Conservation (phyloP, 2,113 vertebrate species). For the Stigmatopora nigra region DNA sequence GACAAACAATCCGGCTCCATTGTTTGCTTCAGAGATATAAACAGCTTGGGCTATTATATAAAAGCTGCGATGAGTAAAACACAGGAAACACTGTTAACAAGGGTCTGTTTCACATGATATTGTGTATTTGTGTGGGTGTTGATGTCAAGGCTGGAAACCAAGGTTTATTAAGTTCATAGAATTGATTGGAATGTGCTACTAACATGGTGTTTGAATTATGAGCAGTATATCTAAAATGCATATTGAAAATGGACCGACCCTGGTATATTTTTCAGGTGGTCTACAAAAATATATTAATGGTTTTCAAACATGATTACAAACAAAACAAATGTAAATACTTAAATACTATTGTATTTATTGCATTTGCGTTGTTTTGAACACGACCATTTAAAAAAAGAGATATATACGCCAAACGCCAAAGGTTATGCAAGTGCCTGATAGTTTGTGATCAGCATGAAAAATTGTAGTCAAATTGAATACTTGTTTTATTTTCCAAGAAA, state of each 20-base stretch:
- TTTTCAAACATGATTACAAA: not conserved
- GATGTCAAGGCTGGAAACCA: slow-evolving; percentile 6
- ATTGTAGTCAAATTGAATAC: too few relatives aligned
- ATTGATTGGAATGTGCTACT: slow-evolving; percentile 5
- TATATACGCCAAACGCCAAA: too few relatives aligned
- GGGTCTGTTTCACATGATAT: slow-evolving; percentile 59
- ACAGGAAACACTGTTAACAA: slow-evolving; percentile 62
- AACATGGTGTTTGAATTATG: not conserved
- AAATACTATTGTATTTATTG: not conserved
- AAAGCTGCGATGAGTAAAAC: slow-evolving; percentile 55
- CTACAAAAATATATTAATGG: not conserved
- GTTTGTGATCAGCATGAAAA: too few relatives aligned
- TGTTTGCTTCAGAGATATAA: slow-evolving; percentile 55
- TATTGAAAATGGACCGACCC: not conserved
- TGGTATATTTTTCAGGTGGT: not conserved
- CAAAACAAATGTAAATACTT: not conserved
- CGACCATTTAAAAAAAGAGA: too few relatives aligned
- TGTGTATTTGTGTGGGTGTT: slow-evolving; percentile 13
- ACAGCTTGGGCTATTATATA: slow-evolving; percentile 53
- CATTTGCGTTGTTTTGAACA: not conserved
- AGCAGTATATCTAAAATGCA: not conserved
- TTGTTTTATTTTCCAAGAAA: too few relatives aligned
- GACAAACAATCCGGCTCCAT: slow-evolving; percentile 52
- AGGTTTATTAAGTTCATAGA: slow-evolving; percentile 2
- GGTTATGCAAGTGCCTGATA: too few relatives aligned